Base-by-base conservation (phyloP, 2,888 invertebrate genomes). In the Tinea pellionella region DNA sequence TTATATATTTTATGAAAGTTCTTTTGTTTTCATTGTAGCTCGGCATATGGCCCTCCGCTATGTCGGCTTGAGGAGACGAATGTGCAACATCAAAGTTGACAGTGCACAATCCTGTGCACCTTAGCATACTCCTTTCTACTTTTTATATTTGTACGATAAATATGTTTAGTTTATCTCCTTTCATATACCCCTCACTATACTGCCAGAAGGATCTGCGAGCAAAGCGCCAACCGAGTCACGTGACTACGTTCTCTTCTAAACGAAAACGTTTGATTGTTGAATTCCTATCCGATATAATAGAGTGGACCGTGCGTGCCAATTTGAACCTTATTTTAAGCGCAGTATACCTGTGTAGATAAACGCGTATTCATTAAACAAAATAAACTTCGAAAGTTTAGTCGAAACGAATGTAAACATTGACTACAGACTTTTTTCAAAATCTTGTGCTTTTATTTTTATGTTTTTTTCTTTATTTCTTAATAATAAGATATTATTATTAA, bases 131-230 rank as follows among this genome's bases (percentile, higher is more conserved):
- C n/a, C n/a, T n/a, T n/a, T n/a, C n/a, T n/a, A n/a, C n/a, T n/a
- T n/a, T n/a, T n/a, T n/a, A n/a, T n/a, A n/a, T n/a, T n/a, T n/a
- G n/a, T n/a, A n/a, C n/a, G n/a, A n/a, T n/a, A n/a, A n/a, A n/a
- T n/a, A n/a, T n/a, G n/a, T n/a, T n/a, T n/a, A n/a, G n/a, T n/a
- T n/a, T n/a, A n/a, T n/a, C n/a, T n/a, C n/a, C n/a, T n/a, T n/a
- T n/a, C n/a, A n/a, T n/a, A n/a, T n/a, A n/a, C n/a, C n/a, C n/a
- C n/a, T n/a, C n/a, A n/a, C n/a, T n/a, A n/a, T n/a, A 75, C 74
- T 71, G 47, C 13, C 47, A 47, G 13, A 47, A 4, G 15, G n/a
- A n/a, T 13, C 47, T 47, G 47, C 47, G 47, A 7, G 47, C 37
- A 47, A 47, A 47, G 47, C 47, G 6, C 42, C 4, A 30, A 9